Evolutionary conservation across 2,797 vertebrate species (phyloP), one percentile per base, ranked within the genome.

Genomic region (Emydoidea blandingii): DNA sequence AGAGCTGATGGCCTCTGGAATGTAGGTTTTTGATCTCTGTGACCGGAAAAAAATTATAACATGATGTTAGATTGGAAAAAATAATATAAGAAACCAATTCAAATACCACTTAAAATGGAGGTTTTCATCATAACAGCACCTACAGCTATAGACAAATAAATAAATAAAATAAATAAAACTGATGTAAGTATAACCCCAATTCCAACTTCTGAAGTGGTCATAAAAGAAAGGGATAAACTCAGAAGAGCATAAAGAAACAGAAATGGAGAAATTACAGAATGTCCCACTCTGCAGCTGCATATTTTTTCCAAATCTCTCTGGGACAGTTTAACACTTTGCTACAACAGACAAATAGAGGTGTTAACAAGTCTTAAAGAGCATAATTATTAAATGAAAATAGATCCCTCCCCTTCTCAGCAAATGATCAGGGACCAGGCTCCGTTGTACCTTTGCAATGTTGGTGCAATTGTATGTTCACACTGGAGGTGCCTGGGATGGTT

Each of bases 161-260:
- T 44, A 44, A 44, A 44, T 44, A 44, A 44, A 44, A 44, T 8
- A 96, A 95, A 96, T 94, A 94, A 93, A 92, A 91, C 54, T 29
- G 47, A 78, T 31, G 59, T 88, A 90, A 87, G 27, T 18, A 86
- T 85, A 79, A 86, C 47, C 6, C 90, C 79, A 84, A 57, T 88
- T 92, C 25, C 29, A 31, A 12, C 6, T 81, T 83, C 29, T 87
- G 31, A 90, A 83, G 59, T 62, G 19, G 4, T 57, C 44, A 23
- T 89, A 84, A 95, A 92, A 37, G n/a, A 92, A 88, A 27, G 72
- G 6, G 29, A 49, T 87, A 34, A 5, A 87, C 29, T 68, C 5
- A 87, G 56, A 79, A 41, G 49, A 5, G 0, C 47, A 11, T 47
- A 53, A 89, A 74, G 65, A 87, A 76, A 47, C 37, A 79, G 91